These are phyloP conservation scores for Bursaphelenchus mucronatus DNA, from an alignment of 1,140 invertebrate genomes.

Conservation along the genomic window DNA sequence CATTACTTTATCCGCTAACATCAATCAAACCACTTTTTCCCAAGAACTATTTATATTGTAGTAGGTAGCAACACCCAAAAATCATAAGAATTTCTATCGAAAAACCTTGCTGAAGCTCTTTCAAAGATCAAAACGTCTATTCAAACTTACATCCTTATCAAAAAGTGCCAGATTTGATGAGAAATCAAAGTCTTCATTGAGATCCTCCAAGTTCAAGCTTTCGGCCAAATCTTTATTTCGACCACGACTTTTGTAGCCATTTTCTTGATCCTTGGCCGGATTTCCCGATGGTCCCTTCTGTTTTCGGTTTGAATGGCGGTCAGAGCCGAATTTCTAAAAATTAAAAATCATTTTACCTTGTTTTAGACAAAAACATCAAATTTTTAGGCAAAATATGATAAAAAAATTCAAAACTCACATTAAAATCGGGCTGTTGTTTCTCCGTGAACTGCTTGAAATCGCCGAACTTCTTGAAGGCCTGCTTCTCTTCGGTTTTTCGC, in stretches of 20 bases:
- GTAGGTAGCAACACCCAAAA: too few relatives aligned
- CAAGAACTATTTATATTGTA: too few relatives aligned
- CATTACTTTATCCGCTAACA: too few relatives aligned
- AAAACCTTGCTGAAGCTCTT: too few relatives aligned
- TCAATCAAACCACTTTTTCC: too few relatives aligned
- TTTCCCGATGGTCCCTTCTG: slow-evolving; percentile 44
- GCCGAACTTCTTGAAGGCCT: slow-evolving; percentile 21
- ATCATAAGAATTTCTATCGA: too few relatives aligned
- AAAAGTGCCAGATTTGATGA: slow-evolving; percentile 51
- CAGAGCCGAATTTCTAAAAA: slow-evolving; percentile 10
- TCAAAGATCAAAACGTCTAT: background rate
- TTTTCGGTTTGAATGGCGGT: slow-evolving; percentile 2
- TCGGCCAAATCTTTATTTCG: slow-evolving; percentile 25
- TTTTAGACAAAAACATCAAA: too few relatives aligned
- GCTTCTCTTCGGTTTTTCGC: slow-evolving; percentile 14
- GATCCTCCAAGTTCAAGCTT: slow-evolving; percentile 47
- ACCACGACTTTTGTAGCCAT: slow-evolving; percentile 45
- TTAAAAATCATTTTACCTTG: slow-evolving; percentile 13
- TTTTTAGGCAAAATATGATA: background rate
- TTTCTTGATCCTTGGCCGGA: slow-evolving; percentile 39
- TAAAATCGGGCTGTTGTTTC: slow-evolving; percentile 35
- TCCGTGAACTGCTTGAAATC: slow-evolving; percentile 36
- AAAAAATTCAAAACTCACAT: background rate
- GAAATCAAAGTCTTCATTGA: slow-evolving; percentile 56
- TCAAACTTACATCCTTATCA: slow-evolving; percentile 38